Evolutionary conservation across 2,888 invertebrate species (phyloP), one percentile per base, ranked within the genome.

Genomic region (Embidobia sp.): DNA sequence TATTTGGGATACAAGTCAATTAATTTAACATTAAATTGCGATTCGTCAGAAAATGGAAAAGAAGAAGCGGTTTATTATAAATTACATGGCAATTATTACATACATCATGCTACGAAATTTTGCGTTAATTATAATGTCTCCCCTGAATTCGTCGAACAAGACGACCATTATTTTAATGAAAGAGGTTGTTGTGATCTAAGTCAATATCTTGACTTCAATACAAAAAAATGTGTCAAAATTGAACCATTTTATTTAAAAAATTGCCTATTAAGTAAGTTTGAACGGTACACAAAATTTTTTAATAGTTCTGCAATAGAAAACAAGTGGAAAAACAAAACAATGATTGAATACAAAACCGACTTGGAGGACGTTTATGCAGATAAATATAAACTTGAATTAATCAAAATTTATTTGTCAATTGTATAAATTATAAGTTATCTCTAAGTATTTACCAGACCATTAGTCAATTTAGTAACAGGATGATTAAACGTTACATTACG

Each of bases 81-180:
- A 49, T 1, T 55, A 2, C 33, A 33, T 3, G 16, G 6, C 1
- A 69, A 59, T n/a, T 69, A n/a, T 51, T 69, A 69, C 13, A 69
- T 69, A 5, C 57, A 69, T 26, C 18, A 35, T n/a, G 69, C 69
- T 4, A 33, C 22, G 33, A 49, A 35, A 6, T 2, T 10, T 2
- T 69, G 69, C 18, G 37, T 57, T 6, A 15, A 29, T 15, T 31
- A 59, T 8, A 33, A 49, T 2, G 4, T 22, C 2, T 18, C 11
- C 1, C 49, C 69, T 1, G 33, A 0, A 18, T 69, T 59, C 8
- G n/a, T 42, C 26, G n/a, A 55, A 0, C 40, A 59, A 29, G 42
- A 69, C 22, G 69, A 42, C 8, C 6, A 69, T 59, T 69, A 46
- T 33, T 69, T 69, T 33, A 69, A 57, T 18, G 69, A 69, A 59